Evolutionary conservation across 2,113 vertebrate genomes (phyloP).

Genomic region (Rutilus rutilus): DNA sequence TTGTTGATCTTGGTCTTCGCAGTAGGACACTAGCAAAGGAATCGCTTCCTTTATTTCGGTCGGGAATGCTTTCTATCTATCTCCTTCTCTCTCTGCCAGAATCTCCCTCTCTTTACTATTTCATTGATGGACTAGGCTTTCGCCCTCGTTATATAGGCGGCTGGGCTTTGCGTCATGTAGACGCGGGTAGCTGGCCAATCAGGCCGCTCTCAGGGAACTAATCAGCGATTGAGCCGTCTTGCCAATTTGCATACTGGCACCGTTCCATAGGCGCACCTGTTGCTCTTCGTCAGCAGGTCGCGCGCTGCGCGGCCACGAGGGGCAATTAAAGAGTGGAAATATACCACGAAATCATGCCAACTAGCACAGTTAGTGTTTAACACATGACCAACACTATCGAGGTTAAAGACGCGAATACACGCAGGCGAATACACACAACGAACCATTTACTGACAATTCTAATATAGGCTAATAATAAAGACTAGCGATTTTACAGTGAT

Average conservation of each 20-base stretch:
- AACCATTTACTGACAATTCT: not conserved
- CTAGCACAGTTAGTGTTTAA: conserved; percentile 1
- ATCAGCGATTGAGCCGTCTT: conserved; percentile 37
- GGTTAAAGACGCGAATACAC: not conserved
- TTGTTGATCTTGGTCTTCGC: conserved; percentile 66
- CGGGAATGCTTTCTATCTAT: conserved; percentile 59
- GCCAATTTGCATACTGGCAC: conserved; percentile 57
- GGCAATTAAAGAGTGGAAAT: conserved; percentile 15
- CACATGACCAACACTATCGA: not conserved
- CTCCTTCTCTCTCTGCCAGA: conserved; percentile 51
- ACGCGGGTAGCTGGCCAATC: conserved; percentile 51
- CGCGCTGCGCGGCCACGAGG: not conserved
- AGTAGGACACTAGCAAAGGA: conserved; percentile 69
- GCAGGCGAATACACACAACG: not conserved
- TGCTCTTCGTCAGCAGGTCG: conserved; percentile 43
- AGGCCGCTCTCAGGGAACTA: conserved; percentile 53
- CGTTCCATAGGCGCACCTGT: conserved; percentile 67
- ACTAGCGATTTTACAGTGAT: too few relatives aligned
- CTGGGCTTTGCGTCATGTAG: conserved; percentile 56
- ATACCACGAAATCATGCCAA: not conserved
- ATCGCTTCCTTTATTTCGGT: conserved; percentile 30
- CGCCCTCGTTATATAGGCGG: conserved; percentile 66
- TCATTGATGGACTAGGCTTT: conserved; percentile 81
- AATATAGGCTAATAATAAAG: not conserved
- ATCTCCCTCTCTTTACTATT: conserved; percentile 67